phyloP scores from a whole-genome alignment of 2,888 invertebrate genomes.

The Phymatocera aterrima region DNA sequence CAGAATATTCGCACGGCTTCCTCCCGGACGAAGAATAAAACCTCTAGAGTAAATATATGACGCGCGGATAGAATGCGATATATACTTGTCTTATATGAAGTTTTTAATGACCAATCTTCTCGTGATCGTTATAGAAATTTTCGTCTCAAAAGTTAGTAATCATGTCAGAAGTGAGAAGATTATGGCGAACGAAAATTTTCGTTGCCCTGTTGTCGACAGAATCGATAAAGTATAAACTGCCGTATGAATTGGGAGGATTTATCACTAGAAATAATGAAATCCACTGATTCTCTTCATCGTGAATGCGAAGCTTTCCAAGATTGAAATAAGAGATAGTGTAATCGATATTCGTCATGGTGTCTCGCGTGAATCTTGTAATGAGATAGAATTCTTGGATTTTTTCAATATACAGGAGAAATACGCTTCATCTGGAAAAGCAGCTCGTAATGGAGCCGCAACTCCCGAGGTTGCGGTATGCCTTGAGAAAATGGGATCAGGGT shows the following conservation, averaged over 20 bases:
- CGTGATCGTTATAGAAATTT: no score
- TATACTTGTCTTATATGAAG: not conserved
- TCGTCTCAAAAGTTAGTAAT: no score
- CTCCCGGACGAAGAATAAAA: not conserved
- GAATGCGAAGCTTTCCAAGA: not conserved
- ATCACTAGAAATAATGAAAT: no score
- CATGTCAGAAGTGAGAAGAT: no score
- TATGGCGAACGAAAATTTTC: no score
- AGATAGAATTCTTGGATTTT: slow-evolving; percentile 6
- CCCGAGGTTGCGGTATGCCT: slow-evolving; percentile 44
- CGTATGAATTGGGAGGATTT: no score
- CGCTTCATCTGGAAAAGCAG: slow-evolving; percentile 53
- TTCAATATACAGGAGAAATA: slow-evolving; percentile 15
- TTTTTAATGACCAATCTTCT: not conserved
- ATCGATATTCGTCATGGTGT: not conserved
- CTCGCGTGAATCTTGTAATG: not conserved
- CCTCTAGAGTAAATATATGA: not conserved
- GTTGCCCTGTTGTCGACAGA: no score
- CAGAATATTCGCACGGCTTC: slow-evolving; percentile 38
- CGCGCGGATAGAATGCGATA: not conserved
- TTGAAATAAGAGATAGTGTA: slow-evolving; percentile 20
- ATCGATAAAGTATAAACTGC: no score
- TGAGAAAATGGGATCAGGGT: slow-evolving; percentile 47
- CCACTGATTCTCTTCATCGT: no score
- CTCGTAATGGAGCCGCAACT: slow-evolving; percentile 40